A percentile compares a stretch with the other conserved stretches of the same genome.
Conservation (phyloP, 2,113 vertebrate species). For the Aplodontia rufa region DNA sequence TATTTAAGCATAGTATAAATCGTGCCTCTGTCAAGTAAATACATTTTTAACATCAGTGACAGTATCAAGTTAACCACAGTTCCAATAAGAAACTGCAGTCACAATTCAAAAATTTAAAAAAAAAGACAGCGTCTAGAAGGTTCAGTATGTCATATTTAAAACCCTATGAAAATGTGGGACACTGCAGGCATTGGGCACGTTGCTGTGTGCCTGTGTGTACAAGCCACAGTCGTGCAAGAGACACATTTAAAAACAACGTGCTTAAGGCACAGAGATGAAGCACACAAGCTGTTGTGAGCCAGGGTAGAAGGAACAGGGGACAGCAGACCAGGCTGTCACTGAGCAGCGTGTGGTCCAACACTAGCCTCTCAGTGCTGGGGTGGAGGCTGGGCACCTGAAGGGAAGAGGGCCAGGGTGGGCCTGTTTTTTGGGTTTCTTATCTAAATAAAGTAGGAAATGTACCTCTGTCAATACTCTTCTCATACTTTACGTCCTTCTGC, state of each 20-base stretch:
- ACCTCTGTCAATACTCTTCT: too few species aligned
- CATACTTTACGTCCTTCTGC: too few species aligned
- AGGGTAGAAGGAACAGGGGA: accelerated
- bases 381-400: not conserved
- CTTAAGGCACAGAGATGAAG: not conserved
- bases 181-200: not conserved
- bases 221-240: not conserved
- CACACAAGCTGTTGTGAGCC: not conserved
- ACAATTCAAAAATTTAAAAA: too few species aligned
- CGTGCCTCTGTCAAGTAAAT: too few species aligned
- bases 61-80: not conserved
- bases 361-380: not conserved
- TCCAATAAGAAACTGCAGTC: not conserved
- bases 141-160: not conserved
- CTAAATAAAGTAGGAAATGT: not conserved
- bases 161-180: not conserved
- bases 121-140: not conserved
- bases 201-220: not conserved
- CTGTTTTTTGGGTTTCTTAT: not conserved
- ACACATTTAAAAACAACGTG: not conserved
- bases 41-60: not conserved
- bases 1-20: too few species aligned
- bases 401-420: accelerated
- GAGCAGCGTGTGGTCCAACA: too few species aligned
- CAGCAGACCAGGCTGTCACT: not conserved